Base-by-base conservation (phyloP, 2,888 invertebrate species). In the Cephus sareptanus region DNA sequence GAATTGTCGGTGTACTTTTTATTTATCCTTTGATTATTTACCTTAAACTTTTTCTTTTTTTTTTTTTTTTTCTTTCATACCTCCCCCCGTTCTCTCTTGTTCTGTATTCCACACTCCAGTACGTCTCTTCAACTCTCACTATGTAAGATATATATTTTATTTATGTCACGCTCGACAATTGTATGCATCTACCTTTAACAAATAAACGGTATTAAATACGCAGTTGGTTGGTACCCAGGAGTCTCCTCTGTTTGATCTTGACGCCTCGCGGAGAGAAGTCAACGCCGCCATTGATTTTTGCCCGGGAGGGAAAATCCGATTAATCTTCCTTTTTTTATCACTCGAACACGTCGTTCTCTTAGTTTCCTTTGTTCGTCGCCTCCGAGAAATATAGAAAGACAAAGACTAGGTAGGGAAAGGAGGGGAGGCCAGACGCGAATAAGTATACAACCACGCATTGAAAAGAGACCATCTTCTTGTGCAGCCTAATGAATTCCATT, bases 131-230 rank as follows among this genome's bases (percentile, higher is more conserved):
- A 23, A 56, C 80, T 79, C 79, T 86, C 84, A 80, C 79, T 81
- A 79, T 87, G 87, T 87, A 87, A 87, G 79, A 86, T 86, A 85
- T 82, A 85, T 83, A 85, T 85, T 85, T 86, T 87, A 85, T 84
- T 85, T 87, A 87, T 85, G 80, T 83, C 82, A 78, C 81, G 75
- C 70, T 56, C 79, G 75, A 81, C 78, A 82, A 77, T 80, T 83
- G 83, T 84, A 84, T 82, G 81, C 80, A 79, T 83, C 82, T 80
- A 76, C 40, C 56, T 69, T 40, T 74, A 56, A 76, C 69, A 31
- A 74, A 79, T 76, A 76, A 79, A 79, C 76, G 76, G 79, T 74
- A 73, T 76, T 74, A 40, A 79, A 74, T 70, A 71, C 23, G 56
- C 56, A 56, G 56, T 56, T 23, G 23, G 56, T 56, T 56, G 56